phyloP scores from a whole-genome alignment of 2,113 vertebrate genomes.

The Tyto alba region DNA sequence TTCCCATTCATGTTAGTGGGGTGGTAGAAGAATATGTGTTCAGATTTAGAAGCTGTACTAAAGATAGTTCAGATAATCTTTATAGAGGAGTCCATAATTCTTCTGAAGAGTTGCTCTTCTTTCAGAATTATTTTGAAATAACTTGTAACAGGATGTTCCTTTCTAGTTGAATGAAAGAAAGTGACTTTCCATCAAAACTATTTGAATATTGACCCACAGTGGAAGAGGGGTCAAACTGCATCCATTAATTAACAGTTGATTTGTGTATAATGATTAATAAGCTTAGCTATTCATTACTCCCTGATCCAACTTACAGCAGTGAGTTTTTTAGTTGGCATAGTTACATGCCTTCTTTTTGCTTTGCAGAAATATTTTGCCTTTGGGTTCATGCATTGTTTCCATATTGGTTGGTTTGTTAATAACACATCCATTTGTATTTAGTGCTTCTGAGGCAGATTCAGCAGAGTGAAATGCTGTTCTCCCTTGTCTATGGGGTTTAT shows the following conservation, averaged over 20 bases:
- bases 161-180: neutral
- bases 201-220: neutral
- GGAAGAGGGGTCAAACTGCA: neutral
- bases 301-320: neutral
- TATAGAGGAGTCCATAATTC: neutral
- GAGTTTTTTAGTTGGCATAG: neutral
- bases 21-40: neutral
- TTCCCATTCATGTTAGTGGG: neutral
- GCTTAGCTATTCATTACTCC: neutral
- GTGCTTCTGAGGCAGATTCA: neutral
- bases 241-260: neutral
- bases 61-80: neutral
- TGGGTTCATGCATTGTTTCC: neutral
- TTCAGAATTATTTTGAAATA: neutral
- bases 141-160: neutral
- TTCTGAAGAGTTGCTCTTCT: neutral
- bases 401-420: neutral
- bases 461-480: neutral
- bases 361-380: neutral
- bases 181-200: neutral
- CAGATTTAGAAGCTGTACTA: neutral
- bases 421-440: neutral
- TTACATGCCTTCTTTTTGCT: neutral
- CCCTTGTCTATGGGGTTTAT: neutral
- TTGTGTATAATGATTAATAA: neutral